A percentile compares a stretch with the other conserved stretches of the same genome.
Conservation (phyloP, 2,797 vertebrate species). For the Clarias pachynema region DNA sequence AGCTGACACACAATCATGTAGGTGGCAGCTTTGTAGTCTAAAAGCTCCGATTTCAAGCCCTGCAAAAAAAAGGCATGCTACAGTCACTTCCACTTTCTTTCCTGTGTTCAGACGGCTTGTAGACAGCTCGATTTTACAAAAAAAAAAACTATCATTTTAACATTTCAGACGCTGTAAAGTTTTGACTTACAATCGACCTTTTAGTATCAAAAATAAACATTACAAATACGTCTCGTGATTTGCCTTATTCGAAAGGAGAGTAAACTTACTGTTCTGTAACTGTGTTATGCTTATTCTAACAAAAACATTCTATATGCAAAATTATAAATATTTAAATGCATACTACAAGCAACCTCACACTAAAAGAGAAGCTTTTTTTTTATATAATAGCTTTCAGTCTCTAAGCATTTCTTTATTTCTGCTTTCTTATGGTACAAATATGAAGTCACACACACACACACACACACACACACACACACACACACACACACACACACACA, state of each 20-base stretch:
- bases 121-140: background rate
- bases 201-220: background rate
- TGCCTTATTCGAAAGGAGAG: background rate
- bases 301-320: background rate
- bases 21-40: slow-evolving; percentile 89
- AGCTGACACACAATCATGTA: slow-evolving; percentile 94
- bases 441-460: background rate
- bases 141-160: background rate
- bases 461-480: too few relatives aligned
- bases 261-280: background rate
- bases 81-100: background rate
- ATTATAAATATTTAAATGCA: background rate
- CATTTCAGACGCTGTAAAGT: background rate
- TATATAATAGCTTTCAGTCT: background rate
- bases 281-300: background rate
- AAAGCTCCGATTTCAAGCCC: slow-evolving; percentile 87
- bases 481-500: too few relatives aligned
- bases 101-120: background rate
- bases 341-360: background rate
- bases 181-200: background rate
- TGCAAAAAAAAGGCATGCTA: slow-evolving; percentile 53
- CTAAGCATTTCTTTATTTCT: background rate
- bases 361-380: too few relatives aligned
- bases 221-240: background rate
- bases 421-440: background rate